Evolutionary conservation across 2,113 vertebrate genomes (phyloP).

Genomic region (Pogonocichla stellata): DNA sequence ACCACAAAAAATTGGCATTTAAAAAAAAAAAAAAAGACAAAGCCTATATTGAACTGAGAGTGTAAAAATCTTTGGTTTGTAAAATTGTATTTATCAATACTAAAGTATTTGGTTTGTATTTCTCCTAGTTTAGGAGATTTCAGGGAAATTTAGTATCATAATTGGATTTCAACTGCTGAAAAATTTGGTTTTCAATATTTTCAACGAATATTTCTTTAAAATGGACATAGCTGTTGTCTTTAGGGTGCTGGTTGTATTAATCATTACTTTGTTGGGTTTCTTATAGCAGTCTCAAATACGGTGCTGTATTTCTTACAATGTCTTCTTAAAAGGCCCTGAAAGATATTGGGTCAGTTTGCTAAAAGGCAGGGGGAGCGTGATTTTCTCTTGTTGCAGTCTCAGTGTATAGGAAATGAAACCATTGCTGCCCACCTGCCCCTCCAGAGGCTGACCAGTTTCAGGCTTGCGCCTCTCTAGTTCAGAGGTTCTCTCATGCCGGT

Average conservation of each 20-base stretch:
- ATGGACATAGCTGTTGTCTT: neutral
- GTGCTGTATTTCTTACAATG: neutral
- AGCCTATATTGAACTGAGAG: neutral
- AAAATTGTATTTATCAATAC: neutral
- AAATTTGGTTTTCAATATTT: neutral
- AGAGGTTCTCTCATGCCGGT: neutral
- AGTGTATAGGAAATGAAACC: neutral
- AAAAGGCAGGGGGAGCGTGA: fast-evolving
- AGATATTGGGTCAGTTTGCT: neutral
- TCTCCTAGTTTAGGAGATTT: neutral
- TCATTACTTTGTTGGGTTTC: neutral
- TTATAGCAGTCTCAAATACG: neutral
- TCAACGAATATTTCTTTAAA: neutral
- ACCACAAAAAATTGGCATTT: neutral
- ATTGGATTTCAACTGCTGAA: neutral
- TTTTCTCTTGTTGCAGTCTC: neutral
- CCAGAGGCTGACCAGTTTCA: neutral
- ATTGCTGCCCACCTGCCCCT: neutral
- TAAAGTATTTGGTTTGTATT: neutral
- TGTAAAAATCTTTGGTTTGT: neutral
- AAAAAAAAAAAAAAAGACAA: neutral
- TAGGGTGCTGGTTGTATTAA: neutral
- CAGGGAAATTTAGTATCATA: neutral
- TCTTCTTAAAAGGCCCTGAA: neutral
- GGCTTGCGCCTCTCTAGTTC: neutral